phyloP scores from a whole-genome alignment of 2,888 invertebrate species.

The Pammene fasciana region DNA sequence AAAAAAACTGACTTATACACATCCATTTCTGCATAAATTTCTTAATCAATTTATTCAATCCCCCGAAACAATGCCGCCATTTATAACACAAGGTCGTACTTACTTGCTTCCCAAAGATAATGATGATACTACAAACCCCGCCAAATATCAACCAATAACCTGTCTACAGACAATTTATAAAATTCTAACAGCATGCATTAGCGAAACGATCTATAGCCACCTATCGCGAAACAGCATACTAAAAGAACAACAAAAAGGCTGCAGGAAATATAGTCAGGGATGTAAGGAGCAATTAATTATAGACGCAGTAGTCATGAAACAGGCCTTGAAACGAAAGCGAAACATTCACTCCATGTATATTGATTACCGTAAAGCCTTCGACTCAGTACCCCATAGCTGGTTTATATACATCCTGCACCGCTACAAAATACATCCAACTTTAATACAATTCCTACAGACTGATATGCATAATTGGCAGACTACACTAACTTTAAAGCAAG shows the following conservation, averaged over 20 bases:
- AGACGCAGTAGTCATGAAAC: background rate
- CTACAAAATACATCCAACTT: constrained; percentile 45
- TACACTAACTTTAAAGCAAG: constrained; percentile 20
- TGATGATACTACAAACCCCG: constrained; percentile 6
- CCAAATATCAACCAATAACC: constrained; percentile 3
- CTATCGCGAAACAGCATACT: background rate
- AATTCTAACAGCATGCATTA: constrained; percentile 15
- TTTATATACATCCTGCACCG: constrained; percentile 42
- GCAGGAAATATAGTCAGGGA: constrained; percentile 1
- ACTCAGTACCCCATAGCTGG: constrained; percentile 47
- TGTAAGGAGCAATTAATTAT: constrained; percentile 2
- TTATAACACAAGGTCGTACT: constrained; percentile 10
- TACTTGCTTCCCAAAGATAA: constrained; percentile 12
- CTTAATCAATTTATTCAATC: constrained; percentile 5
- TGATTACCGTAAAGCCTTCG: constrained; percentile 48
- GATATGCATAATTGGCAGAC: constrained; percentile 36
- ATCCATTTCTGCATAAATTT: background rate
- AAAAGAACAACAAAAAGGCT: constrained; percentile 16
- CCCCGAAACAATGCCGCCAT: background rate
- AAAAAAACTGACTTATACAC: constrained; percentile 3
- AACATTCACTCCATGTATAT: constrained; percentile 19
- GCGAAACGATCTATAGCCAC: constrained; percentile 11
- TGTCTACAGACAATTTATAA: background rate
- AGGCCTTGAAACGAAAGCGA: too few relatives aligned
- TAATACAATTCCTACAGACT: constrained; percentile 31